phyloP scores from a whole-genome alignment of 2,113 vertebrate species.

The Neofelis nebulosa region DNA sequence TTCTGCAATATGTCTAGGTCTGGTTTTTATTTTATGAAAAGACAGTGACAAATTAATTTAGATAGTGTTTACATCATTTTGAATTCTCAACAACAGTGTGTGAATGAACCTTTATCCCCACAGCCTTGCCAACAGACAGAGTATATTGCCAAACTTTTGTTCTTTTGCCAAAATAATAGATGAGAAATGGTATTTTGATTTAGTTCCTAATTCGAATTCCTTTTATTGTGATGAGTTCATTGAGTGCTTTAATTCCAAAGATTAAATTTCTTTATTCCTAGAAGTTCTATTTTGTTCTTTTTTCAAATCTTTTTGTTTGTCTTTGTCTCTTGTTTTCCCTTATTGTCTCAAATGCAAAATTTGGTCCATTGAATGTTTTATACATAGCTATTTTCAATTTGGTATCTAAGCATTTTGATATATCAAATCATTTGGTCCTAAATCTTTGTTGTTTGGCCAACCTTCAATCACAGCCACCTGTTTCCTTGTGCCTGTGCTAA shows the following conservation, averaged over 20 bases:
- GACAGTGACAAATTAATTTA: background rate
- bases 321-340: background rate
- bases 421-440: background rate
- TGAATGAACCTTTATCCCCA: background rate
- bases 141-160: background rate
- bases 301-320: background rate
- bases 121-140: background rate
- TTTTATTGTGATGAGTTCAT: constrained; percentile 4
- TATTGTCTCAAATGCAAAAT: background rate
- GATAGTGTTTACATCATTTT: background rate
- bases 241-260: constrained; percentile 27
- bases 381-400: constrained; percentile 6
- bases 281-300: background rate
- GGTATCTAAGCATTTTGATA: background rate
- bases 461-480: background rate
- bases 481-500: background rate
- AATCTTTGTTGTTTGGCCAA: background rate
- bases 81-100: background rate
- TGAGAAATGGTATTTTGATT: background rate
- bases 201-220: background rate
- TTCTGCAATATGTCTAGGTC: background rate
- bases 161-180: background rate
- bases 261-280: background rate
- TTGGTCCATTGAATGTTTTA: constrained; percentile 13
- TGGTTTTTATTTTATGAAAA: background rate